Conservation (phyloP, 2,888 invertebrate genomes). For the Philonicus albiceps region DNA sequence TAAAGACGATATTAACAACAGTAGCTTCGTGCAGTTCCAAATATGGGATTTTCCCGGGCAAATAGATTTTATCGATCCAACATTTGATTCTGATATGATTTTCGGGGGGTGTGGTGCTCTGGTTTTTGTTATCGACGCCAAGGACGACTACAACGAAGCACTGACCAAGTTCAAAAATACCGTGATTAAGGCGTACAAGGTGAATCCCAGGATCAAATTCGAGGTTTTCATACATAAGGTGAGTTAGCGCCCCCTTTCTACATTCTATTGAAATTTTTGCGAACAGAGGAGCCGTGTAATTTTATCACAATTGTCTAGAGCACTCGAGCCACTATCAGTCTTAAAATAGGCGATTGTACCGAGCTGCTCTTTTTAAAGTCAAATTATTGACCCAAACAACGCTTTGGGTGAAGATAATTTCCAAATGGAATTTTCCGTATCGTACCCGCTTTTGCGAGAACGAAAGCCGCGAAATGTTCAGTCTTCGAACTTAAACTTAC, state of each 20-base stretch:
- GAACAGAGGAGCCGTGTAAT: not conserved
- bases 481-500: not conserved
- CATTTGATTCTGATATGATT: conserved; percentile 94
- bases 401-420: not conserved
- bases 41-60: conserved; percentile 99
- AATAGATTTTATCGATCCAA: conserved; percentile 96
- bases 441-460: not conserved
- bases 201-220: conserved; percentile 95
- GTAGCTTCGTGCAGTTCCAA: conserved; percentile 97
- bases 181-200: conserved; percentile 93
- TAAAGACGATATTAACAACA: conserved; percentile 96
- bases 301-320: not conserved
- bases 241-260: conserved; percentile 45
- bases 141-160: conserved; percentile 98
- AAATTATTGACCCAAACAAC: not conserved
- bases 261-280: not conserved
- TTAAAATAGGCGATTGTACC: not conserved
- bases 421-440: not conserved
- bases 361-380: not conserved
- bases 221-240: conserved; percentile 98
- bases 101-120: conserved; percentile 97
- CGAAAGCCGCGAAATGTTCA: not conserved
- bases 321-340: not conserved
- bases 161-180: conserved; percentile 90
- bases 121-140: conserved; percentile 98